Percentiles rank a stretch among this genome's conserved stretches.
Conservation (phyloP, 1,140 invertebrate species). For the Platyscapa corneri region DNA sequence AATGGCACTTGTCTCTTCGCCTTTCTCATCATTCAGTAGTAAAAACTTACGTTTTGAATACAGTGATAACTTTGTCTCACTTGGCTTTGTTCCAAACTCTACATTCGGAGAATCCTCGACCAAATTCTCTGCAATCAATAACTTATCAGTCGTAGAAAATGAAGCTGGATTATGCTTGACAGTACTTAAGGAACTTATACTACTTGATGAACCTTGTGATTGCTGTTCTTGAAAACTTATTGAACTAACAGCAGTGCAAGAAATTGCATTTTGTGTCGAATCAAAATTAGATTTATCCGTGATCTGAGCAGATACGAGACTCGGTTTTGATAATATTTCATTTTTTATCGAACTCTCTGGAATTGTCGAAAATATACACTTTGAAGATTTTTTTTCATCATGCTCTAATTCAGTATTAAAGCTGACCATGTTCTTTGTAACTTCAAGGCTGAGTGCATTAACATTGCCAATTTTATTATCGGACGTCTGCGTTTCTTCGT, state of each 20-base stretch:
- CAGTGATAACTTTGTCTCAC: constrained; percentile 51
- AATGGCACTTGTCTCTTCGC: background rate
- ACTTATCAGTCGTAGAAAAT: constrained; percentile 66
- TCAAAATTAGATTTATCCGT: background rate
- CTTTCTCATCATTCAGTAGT: constrained; percentile 34
- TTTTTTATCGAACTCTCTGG: background rate
- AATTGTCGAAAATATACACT: background rate
- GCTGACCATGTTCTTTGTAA: background rate
- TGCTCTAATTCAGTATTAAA: background rate
- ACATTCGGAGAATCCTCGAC: constrained; percentile 51
- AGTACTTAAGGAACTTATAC: constrained; percentile 75
- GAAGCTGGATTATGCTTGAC: constrained; percentile 72
- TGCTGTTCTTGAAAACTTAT: constrained; percentile 52
- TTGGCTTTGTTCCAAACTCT: constrained; percentile 39
- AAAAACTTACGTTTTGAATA: constrained; percentile 54
- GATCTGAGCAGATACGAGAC: background rate
- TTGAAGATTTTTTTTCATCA: background rate
- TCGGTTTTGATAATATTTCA: background rate
- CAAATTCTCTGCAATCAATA: constrained; percentile 62
- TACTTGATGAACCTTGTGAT: constrained; percentile 72
- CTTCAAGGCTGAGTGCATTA: background rate
- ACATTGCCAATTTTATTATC: constrained; percentile 1
- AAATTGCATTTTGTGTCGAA: background rate
- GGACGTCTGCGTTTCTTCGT: background rate
- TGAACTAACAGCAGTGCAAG: constrained; percentile 43